Evolutionary conservation across 1,140 invertebrate genomes (phyloP).

Genomic region (Camponotus pennsylvanicus): DNA sequence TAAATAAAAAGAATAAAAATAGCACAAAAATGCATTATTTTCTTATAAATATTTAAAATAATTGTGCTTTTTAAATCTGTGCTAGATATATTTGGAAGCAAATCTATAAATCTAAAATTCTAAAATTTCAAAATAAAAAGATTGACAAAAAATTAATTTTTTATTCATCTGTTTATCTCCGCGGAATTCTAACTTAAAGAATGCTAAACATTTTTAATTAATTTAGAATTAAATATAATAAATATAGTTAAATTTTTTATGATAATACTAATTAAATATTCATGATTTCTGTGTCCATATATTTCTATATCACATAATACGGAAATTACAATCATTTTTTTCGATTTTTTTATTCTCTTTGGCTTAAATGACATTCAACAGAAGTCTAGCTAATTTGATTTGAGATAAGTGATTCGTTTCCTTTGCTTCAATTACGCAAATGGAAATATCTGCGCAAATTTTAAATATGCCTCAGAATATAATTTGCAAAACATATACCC

Average conservation of each 20-base stretch:
- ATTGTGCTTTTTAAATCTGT: background rate
- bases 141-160: background rate
- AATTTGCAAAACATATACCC: conserved; percentile 2
- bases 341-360: background rate
- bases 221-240: conserved; percentile 8
- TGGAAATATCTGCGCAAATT: background rate
- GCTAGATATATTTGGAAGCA: background rate
- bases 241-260: background rate
- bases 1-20: conserved; percentile 6
- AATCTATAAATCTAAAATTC: background rate
- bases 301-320: background rate
- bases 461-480: background rate
- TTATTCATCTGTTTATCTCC: background rate
- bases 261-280: background rate
- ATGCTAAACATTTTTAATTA: background rate
- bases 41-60: background rate
- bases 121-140: background rate
- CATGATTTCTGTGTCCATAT: too few relatives aligned
- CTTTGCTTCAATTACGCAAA: background rate
- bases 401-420: background rate
- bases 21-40: background rate
- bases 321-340: background rate
- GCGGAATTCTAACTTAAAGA: background rate
- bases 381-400: background rate
- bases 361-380: background rate